Conservation (phyloP, 2,113 vertebrate genomes). For the Brachionichthys hirsutus region DNA sequence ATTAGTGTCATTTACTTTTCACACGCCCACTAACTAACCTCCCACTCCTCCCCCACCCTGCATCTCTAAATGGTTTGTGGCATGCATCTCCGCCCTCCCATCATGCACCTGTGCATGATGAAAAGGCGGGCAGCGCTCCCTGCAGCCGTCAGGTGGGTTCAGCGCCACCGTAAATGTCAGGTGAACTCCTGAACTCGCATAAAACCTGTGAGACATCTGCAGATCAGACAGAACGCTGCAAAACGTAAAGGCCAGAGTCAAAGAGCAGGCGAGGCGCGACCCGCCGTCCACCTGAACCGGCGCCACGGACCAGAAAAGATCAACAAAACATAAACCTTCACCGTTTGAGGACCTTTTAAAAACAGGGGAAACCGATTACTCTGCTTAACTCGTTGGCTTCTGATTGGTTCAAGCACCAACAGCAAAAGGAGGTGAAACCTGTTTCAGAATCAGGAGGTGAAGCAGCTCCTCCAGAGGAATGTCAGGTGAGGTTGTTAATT, state of each 20-base stretch:
- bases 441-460: too few relatives aligned
- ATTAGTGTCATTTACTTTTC: conserved; percentile 60
- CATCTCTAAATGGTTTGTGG: conserved; percentile 43
- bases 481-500: conserved; percentile 24
- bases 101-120: conserved; percentile 50
- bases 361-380: too few relatives aligned
- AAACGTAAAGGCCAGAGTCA: neutral
- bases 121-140: neutral
- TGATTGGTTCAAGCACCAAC: too few relatives aligned
- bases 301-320: too few relatives aligned
- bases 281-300: too few relatives aligned
- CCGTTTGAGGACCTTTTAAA: too few relatives aligned
- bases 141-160: conserved; percentile 44
- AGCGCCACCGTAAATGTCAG: conserved; percentile 1
- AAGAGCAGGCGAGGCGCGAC: too few relatives aligned
- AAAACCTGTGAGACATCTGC: neutral
- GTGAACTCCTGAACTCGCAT: conserved; percentile 30
- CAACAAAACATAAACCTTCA: too few relatives aligned
- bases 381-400: too few relatives aligned
- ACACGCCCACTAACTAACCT: conserved; percentile 49
- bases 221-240: too few relatives aligned
- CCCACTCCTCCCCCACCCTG: conserved; percentile 7
- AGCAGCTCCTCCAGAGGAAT: too few relatives aligned
- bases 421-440: too few relatives aligned
- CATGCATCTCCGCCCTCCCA: conserved; percentile 37